Conservation (phyloP, 2,113 vertebrate species). For the Corydoras sp. region DNA sequence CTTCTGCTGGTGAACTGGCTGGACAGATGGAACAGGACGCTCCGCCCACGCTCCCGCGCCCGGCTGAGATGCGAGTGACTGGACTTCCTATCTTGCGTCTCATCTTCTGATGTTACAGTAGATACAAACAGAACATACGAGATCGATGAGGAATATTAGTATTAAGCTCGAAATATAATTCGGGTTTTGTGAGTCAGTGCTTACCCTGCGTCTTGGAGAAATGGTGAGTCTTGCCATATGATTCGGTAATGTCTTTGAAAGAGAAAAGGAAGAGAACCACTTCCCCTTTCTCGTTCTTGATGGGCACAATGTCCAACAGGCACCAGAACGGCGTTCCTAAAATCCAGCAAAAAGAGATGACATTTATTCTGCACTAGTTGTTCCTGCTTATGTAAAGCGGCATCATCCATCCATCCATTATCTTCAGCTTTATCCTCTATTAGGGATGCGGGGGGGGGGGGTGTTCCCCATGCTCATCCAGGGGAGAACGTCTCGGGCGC, state of each 20-base stretch:
- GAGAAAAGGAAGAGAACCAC: conserved; percentile 94
- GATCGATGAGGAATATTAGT: neutral
- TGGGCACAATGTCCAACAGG: conserved; percentile 89
- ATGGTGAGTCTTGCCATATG: conserved; percentile 58
- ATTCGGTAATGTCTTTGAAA: conserved; percentile 90
- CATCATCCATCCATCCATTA: too few species aligned
- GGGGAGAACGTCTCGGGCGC: too few species aligned
- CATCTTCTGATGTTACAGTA: conserved; percentile 53
- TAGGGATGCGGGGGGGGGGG: too few species aligned
- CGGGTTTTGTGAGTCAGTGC: neutral
- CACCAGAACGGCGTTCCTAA: conserved; percentile 85
- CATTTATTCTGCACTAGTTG: too few species aligned
- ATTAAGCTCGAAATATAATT: neutral
- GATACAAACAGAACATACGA: conserved; percentile 20
- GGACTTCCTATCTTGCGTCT: conserved; percentile 62
- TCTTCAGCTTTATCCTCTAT: too few species aligned
- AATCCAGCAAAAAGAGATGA: neutral
- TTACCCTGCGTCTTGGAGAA: conserved; percentile 70
- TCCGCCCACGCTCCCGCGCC: conserved; percentile 66
- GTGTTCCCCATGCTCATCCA: too few species aligned
- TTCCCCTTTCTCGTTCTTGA: conserved; percentile 94
- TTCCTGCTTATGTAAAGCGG: too few species aligned
- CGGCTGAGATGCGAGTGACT: conserved; percentile 63
- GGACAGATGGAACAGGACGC: conserved; percentile 70
- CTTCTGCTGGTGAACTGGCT: conserved; percentile 71